Conservation (phyloP, 1,140 invertebrate genomes). For the Aphis craccivora region DNA sequence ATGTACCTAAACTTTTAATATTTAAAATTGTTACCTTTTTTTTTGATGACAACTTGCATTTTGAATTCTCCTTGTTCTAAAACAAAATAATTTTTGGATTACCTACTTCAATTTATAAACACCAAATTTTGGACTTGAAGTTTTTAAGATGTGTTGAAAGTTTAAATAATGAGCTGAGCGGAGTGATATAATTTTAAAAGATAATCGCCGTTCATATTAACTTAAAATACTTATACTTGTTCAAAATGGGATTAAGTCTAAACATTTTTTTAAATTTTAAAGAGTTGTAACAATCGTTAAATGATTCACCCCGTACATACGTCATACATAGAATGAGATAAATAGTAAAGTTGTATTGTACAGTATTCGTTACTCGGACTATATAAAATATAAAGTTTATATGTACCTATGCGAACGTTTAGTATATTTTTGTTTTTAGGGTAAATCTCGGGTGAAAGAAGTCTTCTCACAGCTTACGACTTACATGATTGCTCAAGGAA, state of each 20-base stretch:
- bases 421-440: slow-evolving; percentile 67
- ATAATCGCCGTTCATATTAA: background rate
- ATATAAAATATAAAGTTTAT: background rate
- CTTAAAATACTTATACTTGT: background rate
- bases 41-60: background rate
- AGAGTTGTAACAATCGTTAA: background rate
- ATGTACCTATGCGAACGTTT: background rate
- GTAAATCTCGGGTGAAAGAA: slow-evolving; percentile 83
- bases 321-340: background rate
- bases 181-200: background rate
- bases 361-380: background rate
- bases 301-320: background rate
- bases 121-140: background rate
- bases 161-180: too few relatives aligned
- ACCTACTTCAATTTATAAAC: background rate
- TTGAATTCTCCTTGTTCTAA: too few relatives aligned
- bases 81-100: background rate
- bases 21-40: background rate
- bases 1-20: too few relatives aligned
- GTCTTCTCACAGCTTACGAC: slow-evolving; percentile 82
- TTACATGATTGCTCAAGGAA: slow-evolving; percentile 77
- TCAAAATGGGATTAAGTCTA: too few relatives aligned
- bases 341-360: background rate
- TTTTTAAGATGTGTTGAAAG: too few relatives aligned
- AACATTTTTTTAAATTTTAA: too few relatives aligned